Evolutionary conservation across 2,113 vertebrate genomes (phyloP), one percentile per base, ranked within the genome.

Genomic region (Ranitomeya variabilis): DNA sequence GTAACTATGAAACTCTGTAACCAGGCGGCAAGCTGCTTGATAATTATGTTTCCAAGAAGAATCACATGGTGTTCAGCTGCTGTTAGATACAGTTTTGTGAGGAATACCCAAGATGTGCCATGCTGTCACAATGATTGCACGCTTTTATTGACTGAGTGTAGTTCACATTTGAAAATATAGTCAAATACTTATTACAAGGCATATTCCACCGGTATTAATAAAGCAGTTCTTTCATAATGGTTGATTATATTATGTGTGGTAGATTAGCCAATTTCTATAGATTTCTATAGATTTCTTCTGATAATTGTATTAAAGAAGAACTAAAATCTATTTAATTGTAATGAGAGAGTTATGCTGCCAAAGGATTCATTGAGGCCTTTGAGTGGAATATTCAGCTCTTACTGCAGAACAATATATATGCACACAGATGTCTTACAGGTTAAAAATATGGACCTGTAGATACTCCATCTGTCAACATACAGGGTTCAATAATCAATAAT

Each of bases 11-110:
- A 19, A 21, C 73, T 45, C 21, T 76, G 73, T 21, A 52, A 15
- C 37, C 73, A 76, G 73, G 73, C 73, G 16, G 73, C 37, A 76
- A 45, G 45, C 73, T 21, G 45, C 37, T 76, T 52, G 73, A 51
- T 76, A 76, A 76, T 76, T 76, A 51, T 21, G 18, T 21, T 76
- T 76, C 18, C 45, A 76, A 52, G 73, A 76, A 76, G 37, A 51
- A 19, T 76, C 31, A 37, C 37, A 21, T 76, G 73, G 73, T 76
- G 73, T 52, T 52, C 73, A 76, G 45, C 73, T 76, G 45, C 73
- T 76, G 37, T 76, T 52, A 52, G 73, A 76, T 76, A 18, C 73
- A 76, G 73, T 76, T 76, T 52, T 52, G 15, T 76, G 73, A 76
- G 18, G 18, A 21, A 52, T 52, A 52, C 73, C 18, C 45, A 21